phyloP scores from a whole-genome alignment of 2,888 invertebrate genomes.

The Andrena trimmerana region DNA sequence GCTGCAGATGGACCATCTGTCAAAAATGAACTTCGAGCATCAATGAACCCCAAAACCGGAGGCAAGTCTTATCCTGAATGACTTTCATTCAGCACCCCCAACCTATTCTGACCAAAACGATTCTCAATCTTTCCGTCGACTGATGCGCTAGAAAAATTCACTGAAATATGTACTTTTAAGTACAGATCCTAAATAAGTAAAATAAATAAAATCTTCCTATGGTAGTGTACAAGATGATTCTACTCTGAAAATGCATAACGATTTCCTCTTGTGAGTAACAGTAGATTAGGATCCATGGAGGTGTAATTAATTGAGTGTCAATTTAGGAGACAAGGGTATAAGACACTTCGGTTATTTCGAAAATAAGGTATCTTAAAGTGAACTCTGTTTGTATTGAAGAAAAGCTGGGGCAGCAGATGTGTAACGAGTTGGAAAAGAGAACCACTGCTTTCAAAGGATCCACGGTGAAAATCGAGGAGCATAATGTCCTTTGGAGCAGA shows the following conservation, averaged over 20 bases:
- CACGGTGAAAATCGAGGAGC: conserved; percentile 61
- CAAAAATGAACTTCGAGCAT: conserved; percentile 81
- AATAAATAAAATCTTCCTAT: not conserved
- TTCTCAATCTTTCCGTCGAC: conserved; percentile 52
- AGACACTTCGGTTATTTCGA: too few species aligned
- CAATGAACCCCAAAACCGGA: conserved; percentile 82
- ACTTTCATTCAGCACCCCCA: conserved; percentile 76
- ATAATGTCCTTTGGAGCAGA: conserved; percentile 71
- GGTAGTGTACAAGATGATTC: too few species aligned
- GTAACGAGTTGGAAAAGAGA: conserved; percentile 53
- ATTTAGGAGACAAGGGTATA: too few species aligned
- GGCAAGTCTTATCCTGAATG: conserved; percentile 76
- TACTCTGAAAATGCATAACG: too few species aligned
- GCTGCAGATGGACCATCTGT: conserved; percentile 79
- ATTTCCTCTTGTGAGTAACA: too few species aligned
- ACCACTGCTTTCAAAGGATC: conserved; percentile 63
- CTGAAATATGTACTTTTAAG: not conserved
- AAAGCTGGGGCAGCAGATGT: not conserved
- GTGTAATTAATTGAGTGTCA: too few species aligned
- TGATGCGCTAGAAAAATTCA: not conserved
- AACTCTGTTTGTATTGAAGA: not conserved
- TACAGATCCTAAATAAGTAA: too few species aligned
- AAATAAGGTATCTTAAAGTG: not conserved
- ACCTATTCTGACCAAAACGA: conserved; percentile 50
- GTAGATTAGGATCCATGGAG: too few species aligned